Evolutionary conservation across 2,797 vertebrate genomes (phyloP).

Genomic region (Malacoctenus gilli): DNA sequence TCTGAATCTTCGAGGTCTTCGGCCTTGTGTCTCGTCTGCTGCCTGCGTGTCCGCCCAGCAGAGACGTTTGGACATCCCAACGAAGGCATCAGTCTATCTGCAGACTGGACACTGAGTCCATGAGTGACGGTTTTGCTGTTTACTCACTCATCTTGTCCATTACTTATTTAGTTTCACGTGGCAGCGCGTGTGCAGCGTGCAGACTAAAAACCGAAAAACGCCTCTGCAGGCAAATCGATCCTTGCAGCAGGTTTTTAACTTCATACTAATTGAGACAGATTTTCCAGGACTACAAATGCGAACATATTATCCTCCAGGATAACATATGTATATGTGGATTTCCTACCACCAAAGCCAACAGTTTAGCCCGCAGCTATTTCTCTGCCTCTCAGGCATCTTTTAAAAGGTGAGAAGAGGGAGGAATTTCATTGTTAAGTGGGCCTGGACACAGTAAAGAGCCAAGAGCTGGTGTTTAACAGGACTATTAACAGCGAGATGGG

Average conservation of each 20-base stretch:
- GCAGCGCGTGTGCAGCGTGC: background rate
- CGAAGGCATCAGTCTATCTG: background rate
- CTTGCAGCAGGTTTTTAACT: constrained; percentile 4
- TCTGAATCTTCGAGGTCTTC: no score
- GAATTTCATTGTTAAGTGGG: constrained; percentile 88
- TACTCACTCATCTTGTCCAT: constrained; percentile 3
- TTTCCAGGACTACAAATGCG: constrained; percentile 22
- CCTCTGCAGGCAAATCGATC: constrained; percentile 6
- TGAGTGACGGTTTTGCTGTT: background rate
- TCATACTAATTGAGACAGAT: constrained; percentile 19
- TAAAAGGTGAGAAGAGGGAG: constrained; percentile 60
- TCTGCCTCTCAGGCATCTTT: constrained; percentile 59
- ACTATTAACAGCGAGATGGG: constrained; percentile 87
- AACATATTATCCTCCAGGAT: constrained; percentile 27
- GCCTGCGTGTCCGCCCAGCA: background rate
- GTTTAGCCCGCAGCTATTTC: constrained; percentile 44
- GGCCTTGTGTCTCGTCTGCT: no score
- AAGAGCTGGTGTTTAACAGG: constrained; percentile 87
- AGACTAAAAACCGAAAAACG: background rate
- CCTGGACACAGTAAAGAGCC: constrained; percentile 87
- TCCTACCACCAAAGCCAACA: constrained; percentile 1
- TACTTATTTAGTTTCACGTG: background rate
- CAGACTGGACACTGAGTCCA: background rate
- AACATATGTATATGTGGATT: constrained; percentile 23
- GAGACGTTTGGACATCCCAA: background rate